Base-by-base conservation (phyloP, 1,140 invertebrate genomes). In the Dendrolimus punctatus region DNA sequence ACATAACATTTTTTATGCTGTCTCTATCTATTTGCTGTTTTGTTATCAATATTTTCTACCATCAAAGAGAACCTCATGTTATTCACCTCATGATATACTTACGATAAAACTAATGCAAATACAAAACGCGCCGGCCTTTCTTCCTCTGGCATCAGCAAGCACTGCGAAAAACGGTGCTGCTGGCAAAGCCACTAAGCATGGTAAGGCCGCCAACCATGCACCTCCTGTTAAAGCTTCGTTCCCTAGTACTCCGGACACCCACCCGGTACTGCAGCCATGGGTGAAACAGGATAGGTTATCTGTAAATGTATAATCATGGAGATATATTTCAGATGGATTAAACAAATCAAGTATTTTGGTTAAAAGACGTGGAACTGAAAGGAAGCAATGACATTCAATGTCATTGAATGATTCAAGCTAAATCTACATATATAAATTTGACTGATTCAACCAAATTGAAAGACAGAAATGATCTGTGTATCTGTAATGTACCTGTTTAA, bases 251-350 rank as follows among this genome's bases (percentile, higher is more conserved):
- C 81, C 81, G 0, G 79, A 80, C 47, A 83, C 81, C 81, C 81
- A 85, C 6, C 79, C 81, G 0, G 76, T 83, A 42, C 80, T 82
- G 58, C 81, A 85, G 41, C 81, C 81, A 48, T 85, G 81, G 0
- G 76, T 80, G 62, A 85, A 85, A 51, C 79, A 85, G 9, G 81
- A 85, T 2, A 85, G 67, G 52, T 85, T 85, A 60, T 81, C 81
- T 85, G 64, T 4, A 72, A 73, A 46, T 37, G n/a, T 37, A 7
- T 38, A 41, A 6, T 42, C 23, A 46, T 10, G 6, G 38, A 10
- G n/a, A 47, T 8, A 6, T n/a, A n/a, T n/a, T n/a, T 9, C 8
- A n/a, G 7, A 4, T 5, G n/a, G 41, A 42, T 6, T 42, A 49
- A 40, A 39, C 8, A 40, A 49, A 49, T 48, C 23, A 6, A 48